Percentiles rank a stretch among this genome's conserved stretches.
These are phyloP conservation scores for Acrocyrtus sp. DNA, from an alignment of 2,888 invertebrate species.

Conservation along the genomic window DNA sequence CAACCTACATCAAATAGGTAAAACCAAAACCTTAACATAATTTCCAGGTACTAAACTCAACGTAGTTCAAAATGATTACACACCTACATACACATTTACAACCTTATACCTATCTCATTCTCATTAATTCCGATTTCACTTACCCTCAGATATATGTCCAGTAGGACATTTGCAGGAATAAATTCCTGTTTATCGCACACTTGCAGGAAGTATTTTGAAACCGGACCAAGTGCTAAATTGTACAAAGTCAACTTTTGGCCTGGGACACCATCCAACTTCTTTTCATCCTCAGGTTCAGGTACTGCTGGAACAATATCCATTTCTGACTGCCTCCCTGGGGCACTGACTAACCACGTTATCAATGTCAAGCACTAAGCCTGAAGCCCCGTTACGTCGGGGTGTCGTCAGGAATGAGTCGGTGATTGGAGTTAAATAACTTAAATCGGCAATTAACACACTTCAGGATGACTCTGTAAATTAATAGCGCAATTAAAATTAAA, in stretches of 20 bases:
- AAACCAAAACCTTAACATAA: no score
- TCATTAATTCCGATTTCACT: neutral
- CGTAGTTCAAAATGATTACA: neutral
- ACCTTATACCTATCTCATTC: neutral
- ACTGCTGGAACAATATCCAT: no score
- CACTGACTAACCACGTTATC: no score
- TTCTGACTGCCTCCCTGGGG: no score
- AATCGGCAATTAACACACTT: no score
- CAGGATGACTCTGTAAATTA: no score
- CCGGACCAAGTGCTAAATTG: neutral
- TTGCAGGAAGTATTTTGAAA: constrained; percentile 1
- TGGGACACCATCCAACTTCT: neutral
- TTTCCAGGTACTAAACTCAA: no score
- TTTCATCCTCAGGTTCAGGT: neutral
- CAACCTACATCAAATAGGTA: constrained; percentile 18
- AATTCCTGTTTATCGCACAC: constrained; percentile 11
- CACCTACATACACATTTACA: neutral
- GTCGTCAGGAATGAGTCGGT: no score
- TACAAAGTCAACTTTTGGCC: constrained; percentile 11
- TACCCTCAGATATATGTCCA: constrained; percentile 34
- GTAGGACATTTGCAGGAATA: constrained; percentile 32
- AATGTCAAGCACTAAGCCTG: no score
- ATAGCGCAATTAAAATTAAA: no score
- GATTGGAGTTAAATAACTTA: no score
- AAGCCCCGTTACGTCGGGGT: no score